Conservation (phyloP, 2,113 vertebrate species). For the Epinephelus cyanopodus region DNA sequence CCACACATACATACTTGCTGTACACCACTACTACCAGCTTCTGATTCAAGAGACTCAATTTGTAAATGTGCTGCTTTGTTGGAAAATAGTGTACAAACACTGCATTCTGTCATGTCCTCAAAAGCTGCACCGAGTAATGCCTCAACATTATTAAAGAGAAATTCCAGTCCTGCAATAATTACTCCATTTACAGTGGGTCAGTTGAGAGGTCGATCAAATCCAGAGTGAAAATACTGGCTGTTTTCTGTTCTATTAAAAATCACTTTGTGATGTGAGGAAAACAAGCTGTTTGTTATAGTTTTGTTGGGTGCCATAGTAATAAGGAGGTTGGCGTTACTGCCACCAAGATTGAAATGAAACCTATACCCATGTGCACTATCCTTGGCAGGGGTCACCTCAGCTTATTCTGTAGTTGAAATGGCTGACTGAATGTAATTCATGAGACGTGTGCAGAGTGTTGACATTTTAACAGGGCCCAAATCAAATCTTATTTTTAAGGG, state of each 20-base stretch:
- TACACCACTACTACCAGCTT: not conserved
- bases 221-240: slow-evolving; percentile 21
- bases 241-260: slow-evolving; percentile 17
- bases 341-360: slow-evolving; percentile 40
- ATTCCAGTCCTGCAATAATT: slow-evolving; percentile 8
- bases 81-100: not conserved
- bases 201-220: slow-evolving; percentile 19
- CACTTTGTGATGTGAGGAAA: slow-evolving; percentile 14
- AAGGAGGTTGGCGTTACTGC: slow-evolving; percentile 7
- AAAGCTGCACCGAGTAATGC: not conserved
- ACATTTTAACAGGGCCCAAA: slow-evolving; percentile 48
- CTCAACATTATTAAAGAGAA: not conserved
- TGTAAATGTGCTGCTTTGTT: slow-evolving; percentile 8
- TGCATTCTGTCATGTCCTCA: not conserved
- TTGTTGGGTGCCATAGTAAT: slow-evolving; percentile 5
- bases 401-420: slow-evolving; percentile 39
- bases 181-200: slow-evolving; percentile 22
- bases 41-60: slow-evolving; percentile 2
- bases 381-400: slow-evolving; percentile 39
- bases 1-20: not conserved
- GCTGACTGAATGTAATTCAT: slow-evolving; percentile 45
- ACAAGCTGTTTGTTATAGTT: not conserved
- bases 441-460: slow-evolving; percentile 24
- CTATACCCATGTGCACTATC: slow-evolving; percentile 9
- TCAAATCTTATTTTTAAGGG: slow-evolving; percentile 24